Conservation (phyloP, 2,797 vertebrate species). For the Setipinna tenuifilis region DNA sequence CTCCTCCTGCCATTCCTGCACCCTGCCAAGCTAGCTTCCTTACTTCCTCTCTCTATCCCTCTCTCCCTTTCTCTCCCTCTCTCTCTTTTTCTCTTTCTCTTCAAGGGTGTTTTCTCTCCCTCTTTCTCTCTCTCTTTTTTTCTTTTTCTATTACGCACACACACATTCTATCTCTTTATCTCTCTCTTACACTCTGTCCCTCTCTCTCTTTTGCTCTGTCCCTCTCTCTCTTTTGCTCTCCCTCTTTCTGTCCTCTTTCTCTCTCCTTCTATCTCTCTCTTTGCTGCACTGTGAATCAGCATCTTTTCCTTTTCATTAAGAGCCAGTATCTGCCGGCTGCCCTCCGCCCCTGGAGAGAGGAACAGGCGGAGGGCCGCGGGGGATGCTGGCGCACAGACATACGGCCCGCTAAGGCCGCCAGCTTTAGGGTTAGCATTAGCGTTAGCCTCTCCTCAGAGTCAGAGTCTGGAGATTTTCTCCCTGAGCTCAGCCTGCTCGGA, state of each 20-base stretch:
- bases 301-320: conserved; percentile 58
- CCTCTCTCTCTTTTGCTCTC: not conserved
- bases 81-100: not conserved
- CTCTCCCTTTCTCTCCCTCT: not conserved
- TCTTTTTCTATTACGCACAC: not conserved
- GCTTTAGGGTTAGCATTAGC: too few relatives aligned
- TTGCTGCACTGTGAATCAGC: conserved; percentile 72
- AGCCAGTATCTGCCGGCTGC: conserved; percentile 55
- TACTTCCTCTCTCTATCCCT: conserved; percentile 15
- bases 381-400: not conserved
- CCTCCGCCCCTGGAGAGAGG: not conserved
- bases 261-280: not conserved
- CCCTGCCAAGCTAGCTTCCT: conserved; percentile 10
- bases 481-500: too few relatives aligned
- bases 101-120: not conserved
- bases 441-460: too few relatives aligned
- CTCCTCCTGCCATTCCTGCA: conserved; percentile 14
- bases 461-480: too few relatives aligned
- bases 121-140: not conserved
- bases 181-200: not conserved
- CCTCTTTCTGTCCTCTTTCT: conserved; percentile 12
- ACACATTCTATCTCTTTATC: not conserved
- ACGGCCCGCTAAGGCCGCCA: too few relatives aligned
- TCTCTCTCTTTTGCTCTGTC: not conserved
- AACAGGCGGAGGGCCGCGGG: not conserved